These are phyloP conservation scores for Merodon equestris DNA, from an alignment of 2,888 invertebrate species.

Conservation along the genomic window DNA sequence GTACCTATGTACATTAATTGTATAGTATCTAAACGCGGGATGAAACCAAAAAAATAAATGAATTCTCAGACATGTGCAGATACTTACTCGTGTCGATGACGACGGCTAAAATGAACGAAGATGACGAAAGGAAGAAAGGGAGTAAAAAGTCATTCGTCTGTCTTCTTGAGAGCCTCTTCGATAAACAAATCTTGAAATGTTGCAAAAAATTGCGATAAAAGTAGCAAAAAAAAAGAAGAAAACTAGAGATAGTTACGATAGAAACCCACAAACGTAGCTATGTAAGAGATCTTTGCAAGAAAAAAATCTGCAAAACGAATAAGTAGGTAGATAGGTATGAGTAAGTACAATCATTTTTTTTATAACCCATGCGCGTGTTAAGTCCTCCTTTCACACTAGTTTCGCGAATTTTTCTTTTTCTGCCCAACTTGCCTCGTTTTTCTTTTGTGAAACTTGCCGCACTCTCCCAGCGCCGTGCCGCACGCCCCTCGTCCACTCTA, in stretches of 20 bases:
- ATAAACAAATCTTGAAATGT: constrained; percentile 20
- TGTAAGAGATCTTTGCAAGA: no score
- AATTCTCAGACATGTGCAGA: constrained; percentile 38
- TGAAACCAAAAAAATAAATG: constrained; percentile 10
- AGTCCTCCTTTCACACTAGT: constrained; percentile 22
- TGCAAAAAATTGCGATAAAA: constrained; percentile 5
- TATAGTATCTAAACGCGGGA: neutral
- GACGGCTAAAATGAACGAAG: constrained; percentile 15
- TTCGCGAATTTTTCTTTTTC: constrained; percentile 20
- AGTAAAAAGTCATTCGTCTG: neutral
- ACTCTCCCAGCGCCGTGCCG: neutral
- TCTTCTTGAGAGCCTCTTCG: constrained; percentile 25
- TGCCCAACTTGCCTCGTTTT: neutral
- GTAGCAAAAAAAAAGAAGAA: neutral
- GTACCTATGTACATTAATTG: neutral
- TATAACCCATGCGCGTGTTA: constrained; percentile 34
- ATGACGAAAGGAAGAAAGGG: constrained; percentile 7
- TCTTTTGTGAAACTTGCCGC: constrained; percentile 3
- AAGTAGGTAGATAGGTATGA: neutral
- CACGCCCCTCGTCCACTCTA: neutral
- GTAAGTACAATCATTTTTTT: constrained; percentile 2
- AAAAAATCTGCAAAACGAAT: neutral
- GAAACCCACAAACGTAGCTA: constrained; percentile 8
- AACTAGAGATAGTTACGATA: constrained; percentile 16
- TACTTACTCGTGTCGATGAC: constrained; percentile 1